A percentile compares a stretch with the other conserved stretches of the same genome.
Conservation (phyloP, 2,113 vertebrate genomes). For the human region GRCh38 chr9:133044501-133045000, state of each 20-base stretch:
- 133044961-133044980: neutral
- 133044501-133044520: neutral
- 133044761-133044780: neutral
- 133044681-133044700: too few species aligned
- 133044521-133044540: neutral
- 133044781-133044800: neutral
- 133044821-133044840: neutral
- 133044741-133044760: neutral
- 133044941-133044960: neutral
- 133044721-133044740: neutral
- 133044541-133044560: too few species aligned
- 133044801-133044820: neutral
- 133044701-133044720: neutral
- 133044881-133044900: too few species aligned
- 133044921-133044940: neutral
- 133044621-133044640: neutral
- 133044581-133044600: neutral
- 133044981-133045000: neutral
- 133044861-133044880: neutral
- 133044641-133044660: neutral
- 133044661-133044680: neutral
- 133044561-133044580: neutral
- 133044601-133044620: neutral
- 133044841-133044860: neutral
- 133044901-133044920: neutral